These are phyloP conservation scores for Hemicordylus capensis DNA, from an alignment of 2,113 vertebrate genomes.

Conservation along the genomic window DNA sequence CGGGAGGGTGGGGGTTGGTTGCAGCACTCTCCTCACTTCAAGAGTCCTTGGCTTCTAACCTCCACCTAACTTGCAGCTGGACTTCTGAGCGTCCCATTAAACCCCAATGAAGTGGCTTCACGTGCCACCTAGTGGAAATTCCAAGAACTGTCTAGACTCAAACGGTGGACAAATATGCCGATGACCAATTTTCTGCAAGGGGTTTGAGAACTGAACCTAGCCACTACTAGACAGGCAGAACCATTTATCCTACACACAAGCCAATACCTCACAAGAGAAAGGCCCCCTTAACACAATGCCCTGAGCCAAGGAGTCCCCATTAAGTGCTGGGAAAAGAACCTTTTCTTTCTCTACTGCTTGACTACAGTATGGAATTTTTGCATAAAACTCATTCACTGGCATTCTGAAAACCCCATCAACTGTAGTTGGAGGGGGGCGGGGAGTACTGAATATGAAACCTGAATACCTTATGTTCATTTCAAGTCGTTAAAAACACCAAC, in stretches of 20 bases:
- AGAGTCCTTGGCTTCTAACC: background rate
- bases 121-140: background rate
- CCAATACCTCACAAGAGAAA: background rate
- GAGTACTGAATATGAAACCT: conserved; percentile 11
- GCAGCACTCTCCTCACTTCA: background rate
- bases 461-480: conserved; percentile 1
- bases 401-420: background rate
- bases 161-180: background rate
- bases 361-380: background rate
- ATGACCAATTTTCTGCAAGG: background rate
- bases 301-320: conserved; percentile 5
- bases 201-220: background rate
- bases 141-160: background rate
- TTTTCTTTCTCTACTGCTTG: background rate
- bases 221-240: background rate
- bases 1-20: background rate
- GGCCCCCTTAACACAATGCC: conserved; percentile 1
- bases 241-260: background rate
- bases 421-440: background rate
- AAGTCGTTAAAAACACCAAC: background rate
- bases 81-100: background rate
- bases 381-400: background rate
- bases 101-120: background rate
- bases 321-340: background rate
- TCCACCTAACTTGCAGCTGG: background rate